These are phyloP conservation scores for Caenorhabditis angaria DNA, from an alignment of 2,888 invertebrate species.

Conservation along the genomic window DNA sequence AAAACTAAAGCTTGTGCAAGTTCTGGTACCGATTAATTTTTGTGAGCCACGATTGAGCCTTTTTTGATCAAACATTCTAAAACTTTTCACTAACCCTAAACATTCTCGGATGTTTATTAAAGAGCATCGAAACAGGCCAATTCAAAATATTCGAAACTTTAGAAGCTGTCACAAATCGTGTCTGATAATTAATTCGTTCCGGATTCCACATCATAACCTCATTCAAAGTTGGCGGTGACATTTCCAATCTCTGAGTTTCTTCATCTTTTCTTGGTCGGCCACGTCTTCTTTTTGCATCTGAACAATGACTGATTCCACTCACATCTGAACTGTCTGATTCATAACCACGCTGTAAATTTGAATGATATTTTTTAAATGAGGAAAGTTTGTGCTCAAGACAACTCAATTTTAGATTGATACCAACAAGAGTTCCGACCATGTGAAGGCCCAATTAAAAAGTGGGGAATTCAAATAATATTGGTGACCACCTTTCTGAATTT, in stretches of 20 bases:
- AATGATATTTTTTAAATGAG: not conserved
- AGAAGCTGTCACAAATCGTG: slow-evolving; percentile 60
- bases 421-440: too few relatives aligned
- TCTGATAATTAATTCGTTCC: slow-evolving; percentile 52
- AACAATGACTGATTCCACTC: slow-evolving; percentile 33
- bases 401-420: too few relatives aligned
- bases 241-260: slow-evolving; percentile 59
- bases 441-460: too few relatives aligned
- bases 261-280: slow-evolving; percentile 50
- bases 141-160: slow-evolving; percentile 50
- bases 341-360: slow-evolving; percentile 35
- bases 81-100: slow-evolving; percentile 46
- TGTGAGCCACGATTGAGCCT: too few relatives aligned
- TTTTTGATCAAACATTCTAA: not conserved
- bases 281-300: slow-evolving; percentile 42
- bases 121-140: slow-evolving; percentile 52
- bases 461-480: too few relatives aligned
- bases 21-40: too few relatives aligned
- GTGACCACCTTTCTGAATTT: too few relatives aligned
- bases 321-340: slow-evolving; percentile 51
- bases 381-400: too few relatives aligned
- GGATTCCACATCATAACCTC: slow-evolving; percentile 68
- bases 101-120: slow-evolving; percentile 61
- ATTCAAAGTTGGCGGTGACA: slow-evolving; percentile 53
- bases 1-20: too few relatives aligned